Percentiles rank a stretch among this genome's conserved stretches.
These are phyloP conservation scores for Pipistrellus pipistrellus DNA, from an alignment of 2,797 vertebrate genomes.

Conservation along the genomic window DNA sequence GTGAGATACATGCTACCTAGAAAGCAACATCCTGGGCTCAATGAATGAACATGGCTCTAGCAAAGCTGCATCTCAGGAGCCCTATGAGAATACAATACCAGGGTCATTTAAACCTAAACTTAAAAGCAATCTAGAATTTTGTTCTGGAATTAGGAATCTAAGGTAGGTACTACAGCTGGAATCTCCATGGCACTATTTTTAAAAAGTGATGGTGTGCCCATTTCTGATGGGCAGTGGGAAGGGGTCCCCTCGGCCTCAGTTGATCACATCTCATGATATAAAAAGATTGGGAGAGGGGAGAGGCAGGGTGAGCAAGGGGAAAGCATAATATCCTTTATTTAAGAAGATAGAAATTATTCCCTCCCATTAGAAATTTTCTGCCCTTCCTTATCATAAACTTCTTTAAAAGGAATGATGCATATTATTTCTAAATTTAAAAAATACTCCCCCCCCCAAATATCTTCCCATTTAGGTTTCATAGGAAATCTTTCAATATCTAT, in stretches of 20 bases:
- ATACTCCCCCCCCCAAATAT: not conserved
- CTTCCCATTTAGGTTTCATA: not conserved
- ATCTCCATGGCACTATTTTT: not conserved
- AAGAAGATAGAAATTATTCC: not conserved
- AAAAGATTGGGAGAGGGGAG: not conserved
- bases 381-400: conserved; percentile 34
- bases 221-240: not conserved
- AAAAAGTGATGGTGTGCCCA: not conserved
- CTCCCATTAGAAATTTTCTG: not conserved
- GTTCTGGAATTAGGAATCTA: not conserved
- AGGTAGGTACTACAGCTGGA: not conserved
- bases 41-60: not conserved
- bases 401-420: conserved; percentile 31
- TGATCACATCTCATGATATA: not conserved
- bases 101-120: conserved; percentile 17
- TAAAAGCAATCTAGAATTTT: not conserved
- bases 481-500: conserved; percentile 21
- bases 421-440: conserved; percentile 40
- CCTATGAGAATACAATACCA: not conserved
- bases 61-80: not conserved
- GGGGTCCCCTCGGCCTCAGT: not conserved
- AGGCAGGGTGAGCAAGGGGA: not conserved
- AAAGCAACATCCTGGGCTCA: not conserved
- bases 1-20: not conserved
- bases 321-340: conserved; percentile 2